phyloP scores from a whole-genome alignment of 2,888 invertebrate species.

The Capitulum mitella region DNA sequence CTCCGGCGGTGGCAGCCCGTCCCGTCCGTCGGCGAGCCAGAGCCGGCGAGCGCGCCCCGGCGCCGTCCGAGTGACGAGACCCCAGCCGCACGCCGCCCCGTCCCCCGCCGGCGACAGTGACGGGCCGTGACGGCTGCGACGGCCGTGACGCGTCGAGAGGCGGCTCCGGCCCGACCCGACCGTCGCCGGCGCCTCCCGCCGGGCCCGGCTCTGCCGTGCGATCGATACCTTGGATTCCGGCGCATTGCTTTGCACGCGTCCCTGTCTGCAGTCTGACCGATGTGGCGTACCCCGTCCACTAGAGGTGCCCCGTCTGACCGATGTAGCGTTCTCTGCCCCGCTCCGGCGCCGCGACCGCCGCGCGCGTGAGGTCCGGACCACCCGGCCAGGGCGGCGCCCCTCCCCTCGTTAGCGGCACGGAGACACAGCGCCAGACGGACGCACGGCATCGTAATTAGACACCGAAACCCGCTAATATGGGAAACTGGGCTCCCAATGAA shows the following conservation, averaged over 20 bases:
- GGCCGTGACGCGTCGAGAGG: neutral
- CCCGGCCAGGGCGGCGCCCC: neutral
- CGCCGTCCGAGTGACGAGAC: no score
- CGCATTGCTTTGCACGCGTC: no score
- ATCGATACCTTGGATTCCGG: no score
- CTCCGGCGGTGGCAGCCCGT: no score
- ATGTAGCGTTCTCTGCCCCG: neutral
- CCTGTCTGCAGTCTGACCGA: no score
- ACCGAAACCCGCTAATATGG: neutral
- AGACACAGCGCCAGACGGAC: neutral
- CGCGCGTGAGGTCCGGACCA: neutral
- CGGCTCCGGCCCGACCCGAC: no score
- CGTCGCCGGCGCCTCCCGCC: no score
- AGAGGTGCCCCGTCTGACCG: no score
- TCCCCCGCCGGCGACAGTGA: neutral
- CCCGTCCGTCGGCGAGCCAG: no score
- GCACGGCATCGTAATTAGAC: neutral
- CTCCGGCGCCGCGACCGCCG: neutral
- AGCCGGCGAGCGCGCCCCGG: no score
- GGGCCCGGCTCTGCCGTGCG: neutral
- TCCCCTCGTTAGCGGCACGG: neutral
- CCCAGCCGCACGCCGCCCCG: no score
- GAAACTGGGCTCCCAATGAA: neutral
- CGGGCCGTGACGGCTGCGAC: neutral
- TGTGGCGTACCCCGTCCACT: no score